A percentile compares a stretch with the other conserved stretches of the same genome.
These are phyloP conservation scores for Megamerina dolium DNA, from an alignment of 2,888 invertebrate genomes.

Conservation along the genomic window DNA sequence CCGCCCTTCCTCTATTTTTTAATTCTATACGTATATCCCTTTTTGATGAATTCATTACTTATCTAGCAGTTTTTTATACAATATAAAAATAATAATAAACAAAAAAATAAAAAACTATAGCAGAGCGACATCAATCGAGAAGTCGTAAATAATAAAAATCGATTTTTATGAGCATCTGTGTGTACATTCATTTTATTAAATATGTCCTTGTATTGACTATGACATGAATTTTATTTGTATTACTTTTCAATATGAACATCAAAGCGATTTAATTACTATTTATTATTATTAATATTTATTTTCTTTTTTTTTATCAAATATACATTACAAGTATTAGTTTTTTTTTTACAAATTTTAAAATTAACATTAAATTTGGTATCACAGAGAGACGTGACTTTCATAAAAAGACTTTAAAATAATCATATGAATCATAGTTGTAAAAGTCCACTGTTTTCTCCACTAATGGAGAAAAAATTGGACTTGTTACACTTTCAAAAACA, in stretches of 20 bases:
- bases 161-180: background rate
- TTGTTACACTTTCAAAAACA: too few relatives aligned
- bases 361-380: conserved; percentile 29
- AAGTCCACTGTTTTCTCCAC: too few relatives aligned
- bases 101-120: too few relatives aligned
- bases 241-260: too few relatives aligned
- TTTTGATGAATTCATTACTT: too few relatives aligned
- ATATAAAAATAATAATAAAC: too few relatives aligned
- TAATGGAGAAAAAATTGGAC: too few relatives aligned
- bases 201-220: background rate
- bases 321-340: background rate
- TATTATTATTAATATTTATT: background rate
- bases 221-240: background rate
- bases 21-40: too few relatives aligned
- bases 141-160: background rate
- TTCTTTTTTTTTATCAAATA: conserved; percentile 1
- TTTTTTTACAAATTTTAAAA: conserved; percentile 10
- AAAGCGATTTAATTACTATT: too few relatives aligned
- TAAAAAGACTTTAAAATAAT: conserved; percentile 6
- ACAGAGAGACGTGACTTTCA: conserved; percentile 38
- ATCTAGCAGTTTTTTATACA: too few relatives aligned
- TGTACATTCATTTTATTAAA: background rate
- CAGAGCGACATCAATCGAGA: too few relatives aligned
- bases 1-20: too few relatives aligned
- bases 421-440: background rate